Evolutionary conservation across 2,888 invertebrate species (phyloP), one percentile per base, ranked within the genome.

Genomic region (Orgyia antiqua): DNA sequence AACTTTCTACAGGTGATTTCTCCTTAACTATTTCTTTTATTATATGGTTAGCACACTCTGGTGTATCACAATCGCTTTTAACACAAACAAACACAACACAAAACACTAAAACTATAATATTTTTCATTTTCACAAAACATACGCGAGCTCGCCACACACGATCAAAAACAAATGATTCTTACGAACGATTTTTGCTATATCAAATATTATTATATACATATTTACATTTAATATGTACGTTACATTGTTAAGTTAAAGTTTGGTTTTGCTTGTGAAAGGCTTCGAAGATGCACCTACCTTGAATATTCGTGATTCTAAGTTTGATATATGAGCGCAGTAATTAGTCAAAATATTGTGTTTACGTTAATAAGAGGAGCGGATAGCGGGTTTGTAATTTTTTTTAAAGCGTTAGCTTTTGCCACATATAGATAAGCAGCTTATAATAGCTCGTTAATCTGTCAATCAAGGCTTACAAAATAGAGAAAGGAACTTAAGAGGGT

Each of bases 271-370:
- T 34, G 46, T 35, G 24, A 15, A 18, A 28, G 27, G 8, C 11
- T 24, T 19, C 18, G 32, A 36, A 37, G 36, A 31, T 40, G 36
- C 36, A 18, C 46, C 67, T 47, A 61, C 74, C 73, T 75, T 76
- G 73, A 51, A 56, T 60, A 51, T 61, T 68, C 63, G 65, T 68
- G 68, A 56, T 55, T 59, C 48, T 60, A 75, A 75, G 73, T 74
- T 75, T 76, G 75, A 68, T 57, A 50, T 51, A 63, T 63, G 58
- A 50, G 49, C 50, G 36, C 49, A 40, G 51, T 57, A 63, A 69
- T 68, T 66, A 68, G 47, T 39, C 40, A 42, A 50, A 47, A 56
- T 62, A 52, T 48, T 37, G 50, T 42, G 53, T 54, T 1, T 26
- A 31, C 31, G 10, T 24, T 52, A 27, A 27, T 24, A 27, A 13